Conservation (phyloP, 1,140 invertebrate genomes). For the Leptinotarsa defecta region DNA sequence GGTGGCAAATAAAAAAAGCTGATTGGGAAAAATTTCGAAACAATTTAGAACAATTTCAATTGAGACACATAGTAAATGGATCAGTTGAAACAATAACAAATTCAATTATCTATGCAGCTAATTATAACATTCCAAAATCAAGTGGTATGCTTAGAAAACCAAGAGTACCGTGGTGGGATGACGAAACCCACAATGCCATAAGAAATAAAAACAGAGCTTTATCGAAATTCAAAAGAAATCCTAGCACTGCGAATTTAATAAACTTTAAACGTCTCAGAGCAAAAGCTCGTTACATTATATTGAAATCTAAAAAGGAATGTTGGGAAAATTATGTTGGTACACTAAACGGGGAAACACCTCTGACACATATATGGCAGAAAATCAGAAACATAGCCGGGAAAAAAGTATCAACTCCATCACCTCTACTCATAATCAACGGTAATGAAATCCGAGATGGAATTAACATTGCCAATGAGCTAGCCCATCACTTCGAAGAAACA, state of each 20-base stretch:
- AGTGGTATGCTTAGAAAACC: background rate
- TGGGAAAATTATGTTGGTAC: background rate
- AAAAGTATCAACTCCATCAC: background rate
- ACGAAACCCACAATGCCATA: background rate
- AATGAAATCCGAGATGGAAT: background rate
- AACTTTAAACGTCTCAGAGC: background rate
- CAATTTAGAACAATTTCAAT: background rate
- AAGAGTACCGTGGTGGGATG: background rate
- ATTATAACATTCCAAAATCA: background rate
- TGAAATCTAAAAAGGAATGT: background rate
- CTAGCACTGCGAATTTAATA: background rate
- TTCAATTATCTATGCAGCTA: background rate
- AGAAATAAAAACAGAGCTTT: background rate
- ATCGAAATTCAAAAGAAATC: background rate
- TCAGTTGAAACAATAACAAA: background rate
- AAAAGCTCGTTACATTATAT: background rate
- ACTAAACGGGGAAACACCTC: background rate
- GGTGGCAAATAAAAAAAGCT: background rate
- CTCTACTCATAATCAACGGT: background rate
- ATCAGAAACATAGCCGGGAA: background rate
- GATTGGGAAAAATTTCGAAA: background rate
- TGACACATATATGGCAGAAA: background rate
- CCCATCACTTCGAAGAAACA: too few relatives aligned
- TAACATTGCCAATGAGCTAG: background rate
- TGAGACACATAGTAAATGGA: background rate